Percentiles rank a stretch among this genome's conserved stretches.
These are phyloP conservation scores for Crambe crambe DNA, from an alignment of 37 sponge, comb jelly and placozoan species.

Conservation along the genomic window DNA sequence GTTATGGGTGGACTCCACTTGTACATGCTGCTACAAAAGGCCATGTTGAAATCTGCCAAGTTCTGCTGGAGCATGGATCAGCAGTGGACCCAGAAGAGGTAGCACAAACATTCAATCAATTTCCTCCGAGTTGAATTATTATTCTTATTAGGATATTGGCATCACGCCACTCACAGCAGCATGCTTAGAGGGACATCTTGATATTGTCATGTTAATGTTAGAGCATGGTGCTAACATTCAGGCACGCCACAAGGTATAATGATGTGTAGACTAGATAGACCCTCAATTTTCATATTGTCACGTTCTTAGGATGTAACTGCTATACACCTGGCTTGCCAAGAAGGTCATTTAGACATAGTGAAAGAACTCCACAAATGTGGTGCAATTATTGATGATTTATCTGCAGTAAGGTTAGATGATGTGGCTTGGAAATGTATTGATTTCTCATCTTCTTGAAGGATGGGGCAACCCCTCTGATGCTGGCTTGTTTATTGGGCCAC, in stretches of 20 bases:
- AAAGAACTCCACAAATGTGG: neutral
- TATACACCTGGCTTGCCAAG: neutral
- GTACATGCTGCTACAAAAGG: neutral
- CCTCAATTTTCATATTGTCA: too few relatives aligned
- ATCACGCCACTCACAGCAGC: neutral
- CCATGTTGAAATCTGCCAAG: neutral
- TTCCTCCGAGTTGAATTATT: neutral
- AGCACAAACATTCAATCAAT: neutral
- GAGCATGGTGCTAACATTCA: neutral
- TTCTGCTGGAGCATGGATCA: slow-evolving; percentile 1
- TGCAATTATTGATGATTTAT: neutral
- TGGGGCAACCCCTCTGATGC: neutral
- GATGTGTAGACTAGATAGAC: too few relatives aligned
- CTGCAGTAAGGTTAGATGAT: neutral
- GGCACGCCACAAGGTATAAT: neutral
- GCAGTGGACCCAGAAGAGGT: neutral
- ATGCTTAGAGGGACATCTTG: neutral
- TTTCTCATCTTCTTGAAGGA: neutral
- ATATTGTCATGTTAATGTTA: neutral
- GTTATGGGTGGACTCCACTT: neutral
- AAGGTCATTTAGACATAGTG: neutral
- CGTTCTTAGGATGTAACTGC: neutral
- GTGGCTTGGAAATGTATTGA: too few relatives aligned
- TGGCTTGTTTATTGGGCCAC: neutral
- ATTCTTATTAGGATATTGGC: neutral